phyloP scores from a whole-genome alignment of 1,140 invertebrate genomes.

The Ostrea edulis region DNA sequence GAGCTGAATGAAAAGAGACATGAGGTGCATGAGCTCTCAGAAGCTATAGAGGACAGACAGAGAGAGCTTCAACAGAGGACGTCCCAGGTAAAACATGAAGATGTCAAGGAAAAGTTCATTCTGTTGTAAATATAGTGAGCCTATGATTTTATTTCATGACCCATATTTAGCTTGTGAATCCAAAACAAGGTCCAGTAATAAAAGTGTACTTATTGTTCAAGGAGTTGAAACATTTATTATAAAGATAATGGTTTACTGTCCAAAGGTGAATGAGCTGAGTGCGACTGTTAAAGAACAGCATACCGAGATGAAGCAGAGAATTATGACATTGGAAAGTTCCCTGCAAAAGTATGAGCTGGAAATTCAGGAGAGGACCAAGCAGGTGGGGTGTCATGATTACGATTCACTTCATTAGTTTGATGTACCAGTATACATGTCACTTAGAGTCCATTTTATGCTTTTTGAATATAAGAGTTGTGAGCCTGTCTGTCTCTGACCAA shows the following conservation, averaged over 20 bases:
- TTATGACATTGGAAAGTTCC: slow-evolving; percentile 64
- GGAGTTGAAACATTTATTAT: background rate
- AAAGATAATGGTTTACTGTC: background rate
- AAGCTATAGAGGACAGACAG: slow-evolving; percentile 66
- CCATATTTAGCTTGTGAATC: background rate
- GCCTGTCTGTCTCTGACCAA: too few species aligned
- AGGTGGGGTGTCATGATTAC: slow-evolving; percentile 58
- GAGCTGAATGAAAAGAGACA: slow-evolving; percentile 65
- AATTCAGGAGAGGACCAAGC: slow-evolving; percentile 68
- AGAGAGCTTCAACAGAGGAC: slow-evolving; percentile 67
- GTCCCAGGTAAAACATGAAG: slow-evolving; percentile 58
- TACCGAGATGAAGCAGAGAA: slow-evolving; percentile 67
- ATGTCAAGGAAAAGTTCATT: background rate
- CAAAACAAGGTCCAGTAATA: background rate
- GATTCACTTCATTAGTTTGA: background rate
- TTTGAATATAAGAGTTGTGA: too few species aligned
- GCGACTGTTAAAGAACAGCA: slow-evolving; percentile 68
- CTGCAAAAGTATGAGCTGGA: slow-evolving; percentile 68
- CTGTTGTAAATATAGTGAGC: background rate
- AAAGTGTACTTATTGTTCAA: background rate
- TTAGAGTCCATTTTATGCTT: too few species aligned
- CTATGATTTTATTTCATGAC: too few species aligned
- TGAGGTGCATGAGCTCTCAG: slow-evolving; percentile 59
- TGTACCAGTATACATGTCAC: background rate
- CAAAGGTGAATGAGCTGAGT: slow-evolving; percentile 66